phyloP scores from a whole-genome alignment of 2,888 invertebrate genomes.

The Lissocephala sabroskyi region DNA sequence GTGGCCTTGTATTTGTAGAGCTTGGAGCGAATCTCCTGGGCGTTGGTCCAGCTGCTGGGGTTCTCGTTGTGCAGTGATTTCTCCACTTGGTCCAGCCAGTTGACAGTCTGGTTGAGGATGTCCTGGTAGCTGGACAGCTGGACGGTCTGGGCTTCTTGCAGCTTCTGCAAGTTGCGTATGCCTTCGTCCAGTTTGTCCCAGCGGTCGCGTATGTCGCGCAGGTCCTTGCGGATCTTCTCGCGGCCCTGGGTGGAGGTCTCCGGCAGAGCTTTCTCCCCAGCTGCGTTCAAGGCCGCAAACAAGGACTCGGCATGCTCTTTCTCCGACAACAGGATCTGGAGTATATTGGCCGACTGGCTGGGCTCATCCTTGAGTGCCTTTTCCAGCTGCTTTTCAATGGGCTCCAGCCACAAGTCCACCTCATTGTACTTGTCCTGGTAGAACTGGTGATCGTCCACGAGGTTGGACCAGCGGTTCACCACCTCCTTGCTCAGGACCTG shows the following conservation, averaged over 20 bases:
- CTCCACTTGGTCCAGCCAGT: conserved; percentile 91
- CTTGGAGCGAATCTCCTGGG: conserved; percentile 89
- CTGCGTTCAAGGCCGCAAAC: conserved; percentile 80
- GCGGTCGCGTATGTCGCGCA: conserved; percentile 84
- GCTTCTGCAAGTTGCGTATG: conserved; percentile 87
- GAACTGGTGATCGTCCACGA: conserved; percentile 87
- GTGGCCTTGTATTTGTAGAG: conserved; percentile 88
- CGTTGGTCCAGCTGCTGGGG: conserved; percentile 81
- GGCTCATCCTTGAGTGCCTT: conserved; percentile 78
- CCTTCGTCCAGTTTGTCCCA: conserved; percentile 92
- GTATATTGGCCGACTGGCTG: conserved; percentile 79
- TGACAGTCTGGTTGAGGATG: conserved; percentile 83
- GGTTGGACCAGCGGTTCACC: conserved; percentile 85
- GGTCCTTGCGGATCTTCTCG: conserved; percentile 89
- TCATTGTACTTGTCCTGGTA: conserved; percentile 84
- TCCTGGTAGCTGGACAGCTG: conserved; percentile 91
- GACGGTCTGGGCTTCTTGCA: conserved; percentile 85
- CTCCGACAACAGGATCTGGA: conserved; percentile 83
- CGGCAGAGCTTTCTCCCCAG: conserved; percentile 91
- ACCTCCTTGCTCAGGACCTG: conserved; percentile 88
- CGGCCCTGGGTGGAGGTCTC: conserved; percentile 94
- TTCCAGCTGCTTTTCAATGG: conserved; percentile 81
- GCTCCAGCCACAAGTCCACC: conserved; percentile 83
- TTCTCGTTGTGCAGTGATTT: conserved; percentile 82
- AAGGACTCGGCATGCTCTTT: conserved; percentile 88